A percentile compares a stretch with the other conserved stretches of the same genome.
Evolutionary conservation across 1,140 invertebrate species (phyloP).

Genomic region (Bombus vancouverensis): DNA sequence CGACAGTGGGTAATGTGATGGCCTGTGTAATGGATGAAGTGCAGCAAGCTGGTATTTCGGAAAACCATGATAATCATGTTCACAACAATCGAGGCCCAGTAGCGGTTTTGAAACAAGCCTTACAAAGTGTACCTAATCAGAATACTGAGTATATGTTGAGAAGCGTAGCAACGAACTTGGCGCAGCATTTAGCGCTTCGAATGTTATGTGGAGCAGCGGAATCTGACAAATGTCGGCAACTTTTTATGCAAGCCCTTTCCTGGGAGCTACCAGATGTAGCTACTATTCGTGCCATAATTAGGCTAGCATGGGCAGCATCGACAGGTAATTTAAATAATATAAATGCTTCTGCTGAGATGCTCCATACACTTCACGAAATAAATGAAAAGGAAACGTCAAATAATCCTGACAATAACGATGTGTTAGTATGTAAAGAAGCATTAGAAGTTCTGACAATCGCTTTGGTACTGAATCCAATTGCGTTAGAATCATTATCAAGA

Average conservation of each 20-base stretch:
- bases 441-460: constrained; percentile 92
- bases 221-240: constrained; percentile 80
- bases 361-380: constrained; percentile 84
- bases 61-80: constrained; percentile 78
- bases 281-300: constrained; percentile 88
- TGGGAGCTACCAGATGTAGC: constrained; percentile 87
- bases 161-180: constrained; percentile 89
- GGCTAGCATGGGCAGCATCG: constrained; percentile 90
- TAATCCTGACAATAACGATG: constrained; percentile 83
- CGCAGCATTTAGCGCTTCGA: constrained; percentile 87
- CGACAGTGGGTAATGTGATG: constrained; percentile 91
- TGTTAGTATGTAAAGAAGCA: constrained; percentile 93
- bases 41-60: constrained; percentile 65
- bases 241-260: constrained; percentile 84
- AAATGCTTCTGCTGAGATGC: constrained; percentile 86
- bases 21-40: constrained; percentile 85
- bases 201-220: constrained; percentile 81
- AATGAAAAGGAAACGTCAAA: constrained; percentile 80
- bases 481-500: constrained; percentile 86
- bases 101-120: constrained; percentile 87
- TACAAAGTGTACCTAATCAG: constrained; percentile 88
- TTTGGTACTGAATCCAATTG: constrained; percentile 91
- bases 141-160: constrained; percentile 87
- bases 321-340: constrained; percentile 87
- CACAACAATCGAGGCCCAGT: constrained; percentile 81